phyloP scores from a whole-genome alignment of 2,888 invertebrate genomes.

The Athrips mouffetella region DNA sequence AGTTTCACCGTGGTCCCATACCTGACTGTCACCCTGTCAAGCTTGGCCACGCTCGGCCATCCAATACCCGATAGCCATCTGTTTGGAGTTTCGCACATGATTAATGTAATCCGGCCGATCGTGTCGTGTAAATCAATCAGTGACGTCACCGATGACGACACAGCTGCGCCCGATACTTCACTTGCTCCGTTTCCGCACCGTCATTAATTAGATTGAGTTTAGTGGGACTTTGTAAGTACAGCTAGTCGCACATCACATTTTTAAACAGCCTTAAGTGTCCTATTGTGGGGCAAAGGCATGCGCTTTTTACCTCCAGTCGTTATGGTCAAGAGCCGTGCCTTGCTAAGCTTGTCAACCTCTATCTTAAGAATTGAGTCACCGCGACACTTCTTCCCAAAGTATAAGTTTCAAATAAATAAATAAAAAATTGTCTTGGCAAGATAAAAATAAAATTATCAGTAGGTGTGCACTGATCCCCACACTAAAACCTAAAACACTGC shows the following conservation, averaged over 20 bases:
- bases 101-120: conserved; percentile 40
- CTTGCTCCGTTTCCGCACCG: background rate
- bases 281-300: background rate
- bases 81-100: conserved; percentile 32
- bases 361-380: too few relatives aligned
- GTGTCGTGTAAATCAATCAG: conserved; percentile 51
- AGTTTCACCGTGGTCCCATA: background rate
- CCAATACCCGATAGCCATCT: conserved; percentile 8
- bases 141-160: conserved; percentile 36
- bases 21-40: background rate
- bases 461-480: too few relatives aligned
- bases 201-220: conserved; percentile 7
- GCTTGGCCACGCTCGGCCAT: background rate
- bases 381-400: too few relatives aligned
- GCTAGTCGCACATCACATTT: background rate
- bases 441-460: too few relatives aligned
- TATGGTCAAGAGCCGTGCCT: too few relatives aligned
- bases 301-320: too few relatives aligned
- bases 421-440: too few relatives aligned
- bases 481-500: too few relatives aligned
- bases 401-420: too few relatives aligned
- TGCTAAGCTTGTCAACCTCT: too few relatives aligned
- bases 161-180: conserved; percentile 3
- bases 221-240: background rate
- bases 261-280: background rate